Evolutionary conservation across 92 coral and sea anemone species (phyloP).

Genomic region (Porites lobata): DNA sequence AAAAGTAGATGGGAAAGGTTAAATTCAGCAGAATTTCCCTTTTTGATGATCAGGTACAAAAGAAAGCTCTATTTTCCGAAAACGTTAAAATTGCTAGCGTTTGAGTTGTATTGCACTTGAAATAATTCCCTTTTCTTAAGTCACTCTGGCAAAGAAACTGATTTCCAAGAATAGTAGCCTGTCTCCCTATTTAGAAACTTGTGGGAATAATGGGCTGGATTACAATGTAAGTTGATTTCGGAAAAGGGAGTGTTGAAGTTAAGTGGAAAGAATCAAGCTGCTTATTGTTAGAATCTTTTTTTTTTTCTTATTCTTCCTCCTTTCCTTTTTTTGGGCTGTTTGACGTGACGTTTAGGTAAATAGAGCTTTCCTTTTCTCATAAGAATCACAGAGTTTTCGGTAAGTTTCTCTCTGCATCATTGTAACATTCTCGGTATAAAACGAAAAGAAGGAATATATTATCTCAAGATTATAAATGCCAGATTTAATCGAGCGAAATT

Average conservation of each 20-base stretch:
- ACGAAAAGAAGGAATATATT: neutral
- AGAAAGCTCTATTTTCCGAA: slow-evolving; percentile 6
- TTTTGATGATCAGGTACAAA: neutral
- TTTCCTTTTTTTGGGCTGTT: neutral
- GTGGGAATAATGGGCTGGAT: neutral
- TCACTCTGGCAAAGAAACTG: neutral
- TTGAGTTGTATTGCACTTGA: neutral
- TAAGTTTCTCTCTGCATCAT: neutral
- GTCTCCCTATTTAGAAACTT: no score
- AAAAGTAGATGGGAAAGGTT: neutral
- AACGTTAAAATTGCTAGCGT: neutral
- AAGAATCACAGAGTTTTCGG: neutral
- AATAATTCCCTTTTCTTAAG: no score
- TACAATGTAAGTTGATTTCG: neutral
- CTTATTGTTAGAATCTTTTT: neutral
- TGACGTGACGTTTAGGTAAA: neutral
- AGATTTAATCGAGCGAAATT: neutral
- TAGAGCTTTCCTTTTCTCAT: neutral
- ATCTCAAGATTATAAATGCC: neutral
- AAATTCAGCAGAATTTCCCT: neutral
- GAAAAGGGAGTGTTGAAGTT: neutral
- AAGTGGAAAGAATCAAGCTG: neutral
- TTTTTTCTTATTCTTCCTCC: neutral
- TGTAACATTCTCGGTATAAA: neutral
- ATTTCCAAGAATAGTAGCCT: neutral